Conservation (phyloP, 2,797 vertebrate species). For the Otus scops region DNA sequence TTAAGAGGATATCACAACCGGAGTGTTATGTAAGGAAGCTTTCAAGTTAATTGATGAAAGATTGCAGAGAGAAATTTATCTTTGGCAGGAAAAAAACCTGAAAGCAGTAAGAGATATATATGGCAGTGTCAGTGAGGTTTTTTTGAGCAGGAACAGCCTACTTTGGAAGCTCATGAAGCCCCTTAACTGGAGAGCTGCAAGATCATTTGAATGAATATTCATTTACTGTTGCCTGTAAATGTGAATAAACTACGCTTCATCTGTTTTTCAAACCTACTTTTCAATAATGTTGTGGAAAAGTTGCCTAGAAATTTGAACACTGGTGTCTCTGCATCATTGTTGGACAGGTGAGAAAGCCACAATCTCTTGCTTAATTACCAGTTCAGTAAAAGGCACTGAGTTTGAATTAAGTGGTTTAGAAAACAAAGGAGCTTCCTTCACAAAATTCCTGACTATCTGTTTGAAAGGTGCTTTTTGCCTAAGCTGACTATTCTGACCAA, state of each 20-base stretch:
- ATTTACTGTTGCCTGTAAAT: neutral
- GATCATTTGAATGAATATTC: neutral
- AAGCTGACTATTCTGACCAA: neutral
- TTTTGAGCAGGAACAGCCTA: neutral
- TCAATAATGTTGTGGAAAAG: neutral
- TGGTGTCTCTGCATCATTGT: rapidly evolving
- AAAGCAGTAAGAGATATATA: neutral
- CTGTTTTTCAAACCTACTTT: neutral
- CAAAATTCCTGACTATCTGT: neutral
- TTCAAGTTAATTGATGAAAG: neutral
- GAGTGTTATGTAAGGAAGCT: neutral
- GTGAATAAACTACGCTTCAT: neutral
- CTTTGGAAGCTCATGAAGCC: neutral
- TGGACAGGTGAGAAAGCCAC: neutral
- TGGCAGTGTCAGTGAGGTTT: neutral
- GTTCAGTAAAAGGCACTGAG: neutral
- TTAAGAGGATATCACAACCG: neutral
- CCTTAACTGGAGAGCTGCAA: neutral
- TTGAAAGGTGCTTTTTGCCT: neutral
- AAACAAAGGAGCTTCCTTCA: neutral
- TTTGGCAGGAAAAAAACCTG: neutral
- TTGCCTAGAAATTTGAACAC: neutral
- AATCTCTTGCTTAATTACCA: neutral
- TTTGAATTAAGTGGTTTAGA: neutral
- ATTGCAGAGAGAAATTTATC: neutral